Evolutionary conservation across 2,113 vertebrate species (phyloP).

Genomic region (Uria lomvia): DNA sequence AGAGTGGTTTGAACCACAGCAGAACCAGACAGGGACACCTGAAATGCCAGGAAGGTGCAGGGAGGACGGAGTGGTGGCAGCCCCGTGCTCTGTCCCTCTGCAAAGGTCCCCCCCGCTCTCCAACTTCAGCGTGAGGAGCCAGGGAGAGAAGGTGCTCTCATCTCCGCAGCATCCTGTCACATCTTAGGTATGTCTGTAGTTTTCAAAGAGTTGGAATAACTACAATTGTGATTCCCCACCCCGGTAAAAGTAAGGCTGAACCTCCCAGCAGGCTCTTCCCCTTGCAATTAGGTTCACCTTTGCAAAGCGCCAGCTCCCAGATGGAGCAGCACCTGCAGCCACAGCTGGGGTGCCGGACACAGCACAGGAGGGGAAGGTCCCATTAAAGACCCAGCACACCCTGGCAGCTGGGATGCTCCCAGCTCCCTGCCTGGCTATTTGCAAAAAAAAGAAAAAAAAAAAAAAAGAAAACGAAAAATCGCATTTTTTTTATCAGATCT

Average conservation of each 20-base stretch:
- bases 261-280: neutral
- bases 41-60: neutral
- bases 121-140: neutral
- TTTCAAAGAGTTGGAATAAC: neutral
- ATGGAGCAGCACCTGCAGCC: conserved; percentile 7
- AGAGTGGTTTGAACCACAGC: neutral
- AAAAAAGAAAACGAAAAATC: neutral
- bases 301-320: neutral
- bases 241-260: neutral
- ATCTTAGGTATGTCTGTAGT: rapidly evolving
- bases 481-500: neutral
- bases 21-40: neutral
- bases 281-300: neutral
- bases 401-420: neutral
- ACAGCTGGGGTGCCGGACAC: neutral
- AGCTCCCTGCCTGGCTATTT: neutral
- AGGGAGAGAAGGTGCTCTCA: neutral
- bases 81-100: neutral
- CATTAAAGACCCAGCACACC: neutral
- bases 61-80: neutral
- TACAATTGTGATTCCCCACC: neutral
- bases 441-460: neutral
- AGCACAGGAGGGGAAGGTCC: neutral
- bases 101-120: neutral
- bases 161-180: neutral